phyloP scores from a whole-genome alignment of 2,888 invertebrate species.

The Chaitophorus viminalis region DNA sequence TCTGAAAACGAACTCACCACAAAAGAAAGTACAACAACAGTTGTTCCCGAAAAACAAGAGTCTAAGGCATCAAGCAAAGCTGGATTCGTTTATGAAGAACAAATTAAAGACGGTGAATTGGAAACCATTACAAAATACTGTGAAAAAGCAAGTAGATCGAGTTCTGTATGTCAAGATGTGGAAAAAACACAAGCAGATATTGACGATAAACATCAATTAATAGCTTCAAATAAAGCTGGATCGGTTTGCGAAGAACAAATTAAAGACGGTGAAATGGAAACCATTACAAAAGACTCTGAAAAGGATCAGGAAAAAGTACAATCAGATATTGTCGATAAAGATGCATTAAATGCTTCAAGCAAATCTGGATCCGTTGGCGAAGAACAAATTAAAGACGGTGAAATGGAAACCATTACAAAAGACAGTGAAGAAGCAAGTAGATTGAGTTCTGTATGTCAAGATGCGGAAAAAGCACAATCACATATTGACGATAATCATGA shows the following conservation, averaged over 20 bases:
- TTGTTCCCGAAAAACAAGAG: not conserved
- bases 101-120: not conserved
- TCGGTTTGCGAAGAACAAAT: too few species aligned
- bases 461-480: not conserved
- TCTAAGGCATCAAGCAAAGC: not conserved
- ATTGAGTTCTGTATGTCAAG: not conserved
- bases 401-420: not conserved
- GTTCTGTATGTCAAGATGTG: not conserved
- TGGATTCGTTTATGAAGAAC: not conserved
- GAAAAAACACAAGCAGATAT: too few species aligned
- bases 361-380: not conserved
- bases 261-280: too few species aligned
- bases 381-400: not conserved
- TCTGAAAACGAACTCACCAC: conserved; percentile 69
- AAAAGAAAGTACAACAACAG: conserved; percentile 66
- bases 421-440: not conserved
- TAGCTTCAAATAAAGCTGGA: not conserved
- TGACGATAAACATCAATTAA: too few species aligned
- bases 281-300: too few species aligned
- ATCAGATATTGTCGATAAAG: not conserved
- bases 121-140: not conserved
- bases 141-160: not conserved
- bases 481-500: accelerated
- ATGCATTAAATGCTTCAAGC: not conserved
- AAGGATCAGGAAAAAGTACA: not conserved